Evolutionary conservation across 2,888 invertebrate species (phyloP), one percentile per base, ranked within the genome.

Genomic region (Selenia dentaria): DNA sequence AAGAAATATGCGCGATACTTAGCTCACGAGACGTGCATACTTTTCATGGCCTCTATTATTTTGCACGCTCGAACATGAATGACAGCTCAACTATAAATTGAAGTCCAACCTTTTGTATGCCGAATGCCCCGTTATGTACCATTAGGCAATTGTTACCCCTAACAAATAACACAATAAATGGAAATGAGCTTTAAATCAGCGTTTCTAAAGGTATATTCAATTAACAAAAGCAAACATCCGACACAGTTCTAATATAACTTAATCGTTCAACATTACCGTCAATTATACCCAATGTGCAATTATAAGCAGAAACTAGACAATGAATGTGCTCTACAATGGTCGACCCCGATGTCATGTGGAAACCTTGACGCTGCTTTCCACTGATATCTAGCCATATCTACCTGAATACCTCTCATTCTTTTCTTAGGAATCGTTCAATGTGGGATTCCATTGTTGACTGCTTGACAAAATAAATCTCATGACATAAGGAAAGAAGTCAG

Each of bases 331-430:
- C 66, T 60, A 83, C 84, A 86, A 84, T 83, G 59, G 70, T 32
- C 75, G 86, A 83, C 85, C 85, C 69, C 83, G 70, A 81, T 81
- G 72, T 74, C 73, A 72, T 83, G 86, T 88, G 88, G 87, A 87
- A 89, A 89, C 88, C 78, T 74, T 87, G 79, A 86, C 88, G 68
- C 48, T 59, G 78, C 88, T 88, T 87, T 88, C 87, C 83, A 83
- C 74, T 74, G 72, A 75, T 78, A 79, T 82, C n/a, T n/a, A n/a
- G n/a, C n/a, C n/a, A n/a, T n/a, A n/a, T n/a, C 75, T 67, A 70
- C 59, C 68, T 70, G 74, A 67, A 68, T 69, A 70, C 67, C 61
- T 69, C 68, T 70, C 65, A 59, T 70, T 67, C 57, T 64, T 53
- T 64, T 64, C 68, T 55, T 49, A 45, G 61, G 47, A 48, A 57